These are phyloP conservation scores for Aethes cnicana DNA, from an alignment of 2,888 invertebrate genomes.

Conservation along the genomic window DNA sequence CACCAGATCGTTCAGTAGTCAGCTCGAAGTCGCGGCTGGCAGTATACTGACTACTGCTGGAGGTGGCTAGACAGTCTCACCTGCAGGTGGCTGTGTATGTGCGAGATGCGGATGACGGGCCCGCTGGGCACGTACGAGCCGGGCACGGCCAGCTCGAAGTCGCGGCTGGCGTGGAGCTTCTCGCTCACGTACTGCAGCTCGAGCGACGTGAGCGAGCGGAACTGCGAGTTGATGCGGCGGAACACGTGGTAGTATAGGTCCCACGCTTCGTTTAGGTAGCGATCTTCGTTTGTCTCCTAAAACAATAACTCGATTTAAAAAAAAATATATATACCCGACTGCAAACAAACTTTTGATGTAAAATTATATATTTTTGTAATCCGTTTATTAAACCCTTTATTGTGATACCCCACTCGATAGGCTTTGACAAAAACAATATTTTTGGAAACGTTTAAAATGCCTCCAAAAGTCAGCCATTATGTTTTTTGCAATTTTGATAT, in stretches of 20 bases:
- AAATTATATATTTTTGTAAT: no score
- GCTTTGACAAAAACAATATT: no score
- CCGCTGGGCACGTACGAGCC: constrained; percentile 98
- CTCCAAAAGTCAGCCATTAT: no score
- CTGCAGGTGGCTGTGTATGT: constrained; percentile 94
- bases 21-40: no score
- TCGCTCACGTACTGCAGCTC: constrained; percentile 97
- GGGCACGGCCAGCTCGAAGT: constrained; percentile 97
- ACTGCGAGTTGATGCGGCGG: constrained; percentile 93
- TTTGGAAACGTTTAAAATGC: no score
- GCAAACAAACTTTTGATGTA: no score
- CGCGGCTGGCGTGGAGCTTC: constrained; percentile 91
- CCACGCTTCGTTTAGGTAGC: constrained; percentile 98
- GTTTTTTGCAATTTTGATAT: no score
- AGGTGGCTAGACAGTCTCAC: constrained; percentile 60
- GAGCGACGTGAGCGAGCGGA: constrained; percentile 93
- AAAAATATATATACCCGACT: background rate
- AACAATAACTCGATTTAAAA: no score
- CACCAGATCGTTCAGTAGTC: no score
- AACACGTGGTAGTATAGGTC: constrained; percentile 99
- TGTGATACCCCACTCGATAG: no score
- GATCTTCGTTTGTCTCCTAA: constrained; percentile 89
- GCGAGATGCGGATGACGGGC: constrained; percentile 91
- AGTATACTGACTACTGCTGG: no score
- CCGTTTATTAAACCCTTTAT: no score